Base-by-base conservation (phyloP, 2,888 invertebrate genomes). In the Mimas tiliae region DNA sequence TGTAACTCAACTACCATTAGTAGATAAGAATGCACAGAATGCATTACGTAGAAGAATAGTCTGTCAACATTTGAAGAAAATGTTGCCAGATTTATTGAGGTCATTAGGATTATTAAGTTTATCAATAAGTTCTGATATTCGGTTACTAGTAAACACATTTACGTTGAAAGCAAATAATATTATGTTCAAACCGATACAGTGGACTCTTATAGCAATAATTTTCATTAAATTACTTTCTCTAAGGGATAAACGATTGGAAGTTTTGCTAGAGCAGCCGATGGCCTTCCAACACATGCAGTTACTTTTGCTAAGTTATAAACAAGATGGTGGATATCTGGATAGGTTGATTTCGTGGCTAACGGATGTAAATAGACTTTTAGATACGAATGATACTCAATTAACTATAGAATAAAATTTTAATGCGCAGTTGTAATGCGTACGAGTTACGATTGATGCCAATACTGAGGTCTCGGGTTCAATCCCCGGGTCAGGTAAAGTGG, bases 131-230 rank as follows among this genome's bases (percentile, higher is more conserved):
- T 82, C 88, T 0, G 94, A 95, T 76, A 83, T 95, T 0, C 83
- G 91, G 47, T 77, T 89, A 62, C 86, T 96, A 64, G 94, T 96
- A 0, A 94, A 94, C 71, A 96, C 96, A 42, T 96, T 96, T 77
- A 95, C 95, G 70, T 89, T 97, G 62, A 95, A 95, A 73, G 95
- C 96, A 0, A 93, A 95, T 73, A 97, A 97, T 80, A 95, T 97
- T 45, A 94, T 95, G 78, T 96, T 97, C 77, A 96, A 95, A 82
- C 96, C 96, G 0, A 88, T 94, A 14, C 95, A 96, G 76, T 97
- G 96, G 96, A 96, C 94, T 68, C 86, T 96, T 34, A 95, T 97
- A 67, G 94, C 95, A 4, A 88, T 97, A n/a, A 88, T 96, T 51
- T 91, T 97, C 51, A 94, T 97, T 27, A 95, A 96, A 85, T 89